These are phyloP conservation scores for Pocillopora verrucosa DNA, from an alignment of 64 coral and sea anemone genomes.

Conservation along the genomic window DNA sequence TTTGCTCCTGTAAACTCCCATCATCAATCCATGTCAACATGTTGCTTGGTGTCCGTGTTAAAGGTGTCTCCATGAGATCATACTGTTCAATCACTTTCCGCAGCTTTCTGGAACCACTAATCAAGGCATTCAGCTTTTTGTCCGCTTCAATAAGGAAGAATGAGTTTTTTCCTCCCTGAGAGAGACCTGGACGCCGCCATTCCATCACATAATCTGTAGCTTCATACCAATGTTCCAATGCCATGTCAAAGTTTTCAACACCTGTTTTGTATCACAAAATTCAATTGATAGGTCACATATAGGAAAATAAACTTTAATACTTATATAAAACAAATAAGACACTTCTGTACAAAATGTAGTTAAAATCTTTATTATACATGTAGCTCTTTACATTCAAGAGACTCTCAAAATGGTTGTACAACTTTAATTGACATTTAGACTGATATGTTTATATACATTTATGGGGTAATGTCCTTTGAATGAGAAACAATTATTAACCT, in stretches of 20 bases:
- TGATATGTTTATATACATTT: no score
- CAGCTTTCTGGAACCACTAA: slow-evolving; percentile 56
- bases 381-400: no score
- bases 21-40: slow-evolving; percentile 81
- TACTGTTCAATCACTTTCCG: slow-evolving; percentile 55
- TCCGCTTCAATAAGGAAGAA: slow-evolving; percentile 64
- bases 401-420: no score
- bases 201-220: slow-evolving; percentile 41
- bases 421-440: no score
- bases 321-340: background rate
- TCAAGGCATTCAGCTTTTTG: slow-evolving; percentile 54
- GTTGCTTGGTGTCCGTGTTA: slow-evolving; percentile 37
- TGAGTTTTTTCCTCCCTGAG: slow-evolving; percentile 9
- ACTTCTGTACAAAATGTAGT: no score
- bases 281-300: background rate
- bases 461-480: no score
- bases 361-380: no score
- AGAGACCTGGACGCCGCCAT: background rate
- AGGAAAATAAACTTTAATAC: background rate
- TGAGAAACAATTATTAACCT: background rate
- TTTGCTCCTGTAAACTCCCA: slow-evolving; percentile 39
- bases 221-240: slow-evolving; percentile 87
- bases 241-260: slow-evolving; percentile 78
- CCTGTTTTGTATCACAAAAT: slow-evolving; percentile 28
- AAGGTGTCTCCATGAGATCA: slow-evolving; percentile 42